phyloP scores from a whole-genome alignment of 2,888 invertebrate genomes.

The Quadroppia sp. region DNA sequence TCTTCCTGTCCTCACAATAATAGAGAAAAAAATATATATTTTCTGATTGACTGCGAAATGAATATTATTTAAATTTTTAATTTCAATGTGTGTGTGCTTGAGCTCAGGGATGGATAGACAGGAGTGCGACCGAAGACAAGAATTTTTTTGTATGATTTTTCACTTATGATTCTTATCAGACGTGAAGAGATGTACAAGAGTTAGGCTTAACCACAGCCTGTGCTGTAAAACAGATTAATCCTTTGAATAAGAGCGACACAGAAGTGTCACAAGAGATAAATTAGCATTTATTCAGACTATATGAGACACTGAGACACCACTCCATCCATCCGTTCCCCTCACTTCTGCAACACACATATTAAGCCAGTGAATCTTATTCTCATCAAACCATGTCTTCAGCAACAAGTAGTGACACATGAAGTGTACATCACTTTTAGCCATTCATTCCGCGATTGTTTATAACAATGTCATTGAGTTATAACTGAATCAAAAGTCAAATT shows the following conservation, averaged over 20 bases:
- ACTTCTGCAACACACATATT: neutral
- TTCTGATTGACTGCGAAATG: neutral
- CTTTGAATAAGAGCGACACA: slow-evolving; percentile 28
- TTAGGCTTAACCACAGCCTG: slow-evolving; percentile 28
- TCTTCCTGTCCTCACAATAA: neutral
- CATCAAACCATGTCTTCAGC: slow-evolving; percentile 27
- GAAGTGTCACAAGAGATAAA: slow-evolving; percentile 27
- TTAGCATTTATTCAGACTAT: slow-evolving; percentile 32
- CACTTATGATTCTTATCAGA: neutral
- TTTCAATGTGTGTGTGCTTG: too few relatives aligned
- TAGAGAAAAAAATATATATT: neutral
- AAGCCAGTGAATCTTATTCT: neutral
- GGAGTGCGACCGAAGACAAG: too few relatives aligned
- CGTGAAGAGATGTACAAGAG: neutral
- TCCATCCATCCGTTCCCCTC: neutral
- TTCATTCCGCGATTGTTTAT: slow-evolving; percentile 27
- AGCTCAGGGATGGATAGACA: too few relatives aligned
- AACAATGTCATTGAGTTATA: slow-evolving; percentile 24
- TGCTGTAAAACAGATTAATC: slow-evolving; percentile 34
- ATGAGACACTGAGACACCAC: neutral
- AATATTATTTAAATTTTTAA: neutral
- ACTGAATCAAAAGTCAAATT: neutral
- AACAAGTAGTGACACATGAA: slow-evolving; percentile 35
- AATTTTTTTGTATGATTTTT: too few relatives aligned
- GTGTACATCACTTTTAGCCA: slow-evolving; percentile 18